These are phyloP conservation scores for Pseudopodoces humilis DNA, from an alignment of 2,113 vertebrate genomes.

Conservation along the genomic window DNA sequence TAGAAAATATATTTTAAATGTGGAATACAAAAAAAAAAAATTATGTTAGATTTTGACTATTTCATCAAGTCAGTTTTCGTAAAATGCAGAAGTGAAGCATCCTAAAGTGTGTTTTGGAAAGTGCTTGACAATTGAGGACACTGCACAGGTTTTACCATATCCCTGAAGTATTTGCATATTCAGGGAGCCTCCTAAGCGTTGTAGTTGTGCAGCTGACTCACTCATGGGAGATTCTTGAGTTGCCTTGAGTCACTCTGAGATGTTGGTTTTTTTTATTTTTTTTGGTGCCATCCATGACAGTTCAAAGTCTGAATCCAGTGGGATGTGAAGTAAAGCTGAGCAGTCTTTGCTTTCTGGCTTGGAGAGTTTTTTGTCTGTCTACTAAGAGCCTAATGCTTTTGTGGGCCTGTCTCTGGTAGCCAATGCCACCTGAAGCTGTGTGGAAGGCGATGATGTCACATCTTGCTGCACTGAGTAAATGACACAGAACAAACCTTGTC, in stretches of 20 bases:
- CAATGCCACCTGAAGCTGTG: neutral
- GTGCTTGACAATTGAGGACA: neutral
- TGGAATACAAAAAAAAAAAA: too few species aligned
- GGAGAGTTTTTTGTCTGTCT: neutral
- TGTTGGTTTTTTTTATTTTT: rapidly evolving
- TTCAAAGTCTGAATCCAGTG: neutral
- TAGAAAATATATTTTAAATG: neutral
- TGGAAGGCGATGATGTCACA: rapidly evolving
- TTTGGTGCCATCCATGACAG: rapidly evolving
- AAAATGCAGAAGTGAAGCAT: neutral
- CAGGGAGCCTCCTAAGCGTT: neutral
- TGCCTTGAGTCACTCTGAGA: neutral
- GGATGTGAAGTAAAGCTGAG: neutral
- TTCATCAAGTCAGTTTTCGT: neutral
- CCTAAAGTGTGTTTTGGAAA: neutral
- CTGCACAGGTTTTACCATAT: neutral
- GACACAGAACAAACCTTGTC: neutral
- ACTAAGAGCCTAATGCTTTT: neutral
- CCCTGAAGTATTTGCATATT: neutral
- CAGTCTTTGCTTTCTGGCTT: neutral
- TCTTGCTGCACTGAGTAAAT: neutral
- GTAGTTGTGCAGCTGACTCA: neutral
- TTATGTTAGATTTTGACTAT: neutral
- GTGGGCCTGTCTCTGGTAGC: neutral
- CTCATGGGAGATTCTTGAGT: neutral